Evolutionary conservation across 2,797 vertebrate genomes (phyloP), one percentile per base, ranked within the genome.

Genomic region (Pantherophis alleghaniensis): DNA sequence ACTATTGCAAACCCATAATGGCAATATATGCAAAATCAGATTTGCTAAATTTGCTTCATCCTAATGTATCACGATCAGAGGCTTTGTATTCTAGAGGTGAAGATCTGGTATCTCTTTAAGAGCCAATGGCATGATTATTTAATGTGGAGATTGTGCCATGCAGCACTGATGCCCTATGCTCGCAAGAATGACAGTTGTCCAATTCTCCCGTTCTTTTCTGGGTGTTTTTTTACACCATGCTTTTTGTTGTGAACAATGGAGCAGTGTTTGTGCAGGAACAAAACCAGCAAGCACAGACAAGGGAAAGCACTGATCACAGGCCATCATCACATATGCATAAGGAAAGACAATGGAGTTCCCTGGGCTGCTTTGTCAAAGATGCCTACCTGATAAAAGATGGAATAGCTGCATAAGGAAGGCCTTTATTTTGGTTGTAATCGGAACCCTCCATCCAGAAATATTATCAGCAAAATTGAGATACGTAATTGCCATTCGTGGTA

Each of bases 241-340:
- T 53, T 3, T 88, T 51, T 95, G 83, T 94, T 92, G 0, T 63
- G n/a, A 91, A 95, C 91, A 93, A 60, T 94, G 88, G 60, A 92
- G 47, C 66, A 63, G 61, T 92, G 16, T 89, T 37, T 90, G 87
- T 86, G 92, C 59, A 94, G 89, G 86, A 94, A 93, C 91, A 91
- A 93, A 90, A 37, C 91, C 92, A 93, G 74, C 74, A 93, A 11
- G 16, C 53, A 18, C 14, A 91, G 86, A 61, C 89, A 95, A 93
- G 95, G 59, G 16, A 94, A 93, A 95, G 63, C 93, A 92, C 26
- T 93, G 57, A 60, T 92, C 90, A 89, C 87, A 94, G 26, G 0
- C 87, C 94, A 94, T 95, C 94, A 37, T 96, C 92, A 94, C 86
- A 87, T 94, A 96, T 86, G 93, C 94, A 96, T 93, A 96, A 94